Conservation (phyloP, 2,113 vertebrate genomes). For the Solea solea region DNA sequence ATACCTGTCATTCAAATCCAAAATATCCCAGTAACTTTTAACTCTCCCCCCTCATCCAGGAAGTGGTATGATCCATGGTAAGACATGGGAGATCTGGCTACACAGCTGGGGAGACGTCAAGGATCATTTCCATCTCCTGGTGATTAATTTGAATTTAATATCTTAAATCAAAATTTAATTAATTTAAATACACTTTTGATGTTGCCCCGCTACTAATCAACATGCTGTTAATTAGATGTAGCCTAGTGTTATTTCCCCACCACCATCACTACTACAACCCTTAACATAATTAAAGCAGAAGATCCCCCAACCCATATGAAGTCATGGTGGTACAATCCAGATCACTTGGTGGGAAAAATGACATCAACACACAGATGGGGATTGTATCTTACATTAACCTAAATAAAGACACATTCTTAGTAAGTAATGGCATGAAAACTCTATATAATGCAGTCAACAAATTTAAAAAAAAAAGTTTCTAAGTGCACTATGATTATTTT, state of each 20-base stretch:
- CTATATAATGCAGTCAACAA: too few relatives aligned
- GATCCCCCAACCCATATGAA: conserved; percentile 83
- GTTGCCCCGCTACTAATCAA: conserved; percentile 93
- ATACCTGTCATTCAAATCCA: conserved; percentile 12
- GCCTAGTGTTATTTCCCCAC: conserved; percentile 85
- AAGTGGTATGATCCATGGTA: conserved; percentile 85
- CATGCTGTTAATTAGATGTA: conserved; percentile 93
- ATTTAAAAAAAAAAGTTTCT: too few relatives aligned
- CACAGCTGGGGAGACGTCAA: conserved; percentile 91
- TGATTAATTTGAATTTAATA: conserved; percentile 99
- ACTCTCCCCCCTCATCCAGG: conserved; percentile 68
- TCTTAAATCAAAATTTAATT: conserved; percentile 98
- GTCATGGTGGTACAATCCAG: conserved; percentile 84
- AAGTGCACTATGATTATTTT: too few relatives aligned
- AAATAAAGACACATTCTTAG: too few relatives aligned
- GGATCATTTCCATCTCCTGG: conserved; percentile 96
- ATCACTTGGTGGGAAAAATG: conserved; percentile 38
- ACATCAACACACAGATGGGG: neutral
- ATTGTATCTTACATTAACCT: too few relatives aligned
- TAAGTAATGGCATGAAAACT: too few relatives aligned
- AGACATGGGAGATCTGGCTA: conserved; percentile 67
- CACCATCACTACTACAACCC: neutral
- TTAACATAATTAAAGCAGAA: conserved; percentile 90
- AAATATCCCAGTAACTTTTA: conserved; percentile 85
- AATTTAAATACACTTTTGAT: conserved; percentile 97